Percentiles rank a stretch among this genome's conserved stretches.
Evolutionary conservation across 2,888 invertebrate species (phyloP).

Genomic region (Agonum fuliginosum): DNA sequence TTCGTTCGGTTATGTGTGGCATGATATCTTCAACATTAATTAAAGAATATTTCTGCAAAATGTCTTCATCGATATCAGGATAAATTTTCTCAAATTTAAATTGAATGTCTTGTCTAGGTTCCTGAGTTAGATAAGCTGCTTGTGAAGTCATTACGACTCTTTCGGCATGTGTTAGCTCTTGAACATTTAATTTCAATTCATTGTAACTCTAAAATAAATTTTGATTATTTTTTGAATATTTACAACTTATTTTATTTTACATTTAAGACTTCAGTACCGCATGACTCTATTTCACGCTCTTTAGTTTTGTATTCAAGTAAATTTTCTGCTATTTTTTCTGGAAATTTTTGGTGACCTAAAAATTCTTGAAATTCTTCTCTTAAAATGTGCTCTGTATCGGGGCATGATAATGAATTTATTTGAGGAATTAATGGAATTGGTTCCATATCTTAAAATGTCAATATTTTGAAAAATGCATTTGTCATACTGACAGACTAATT

Average conservation of each 20-base stretch:
- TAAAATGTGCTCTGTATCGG: constrained; percentile 8
- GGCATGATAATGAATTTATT: constrained; percentile 3
- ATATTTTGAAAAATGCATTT: constrained; percentile 1
- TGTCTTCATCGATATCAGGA: constrained; percentile 7
- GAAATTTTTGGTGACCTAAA: not conserved
- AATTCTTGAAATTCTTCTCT: constrained; percentile 20
- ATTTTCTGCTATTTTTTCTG: constrained; percentile 26
- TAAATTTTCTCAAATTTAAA: constrained; percentile 13
- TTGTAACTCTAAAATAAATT: constrained; percentile 24
- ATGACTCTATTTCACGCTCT: not conserved
- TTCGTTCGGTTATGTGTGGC: constrained; percentile 32
- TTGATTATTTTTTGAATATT: not conserved
- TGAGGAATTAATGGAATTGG: constrained; percentile 20
- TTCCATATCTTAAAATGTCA: constrained; percentile 8
- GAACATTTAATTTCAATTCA: not conserved
- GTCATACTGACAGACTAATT: constrained; percentile 1
- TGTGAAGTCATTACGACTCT: not conserved
- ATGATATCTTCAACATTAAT: constrained; percentile 21
- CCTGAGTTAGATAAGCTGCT: not conserved
- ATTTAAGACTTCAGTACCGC: not conserved
- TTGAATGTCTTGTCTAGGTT: not conserved
- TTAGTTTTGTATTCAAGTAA: constrained; percentile 4
- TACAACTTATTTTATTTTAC: not conserved
- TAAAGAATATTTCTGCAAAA: constrained; percentile 31
- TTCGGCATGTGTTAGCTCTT: constrained; percentile 20